Conservation (phyloP, 2,888 invertebrate genomes). For the Villa cingulata region DNA sequence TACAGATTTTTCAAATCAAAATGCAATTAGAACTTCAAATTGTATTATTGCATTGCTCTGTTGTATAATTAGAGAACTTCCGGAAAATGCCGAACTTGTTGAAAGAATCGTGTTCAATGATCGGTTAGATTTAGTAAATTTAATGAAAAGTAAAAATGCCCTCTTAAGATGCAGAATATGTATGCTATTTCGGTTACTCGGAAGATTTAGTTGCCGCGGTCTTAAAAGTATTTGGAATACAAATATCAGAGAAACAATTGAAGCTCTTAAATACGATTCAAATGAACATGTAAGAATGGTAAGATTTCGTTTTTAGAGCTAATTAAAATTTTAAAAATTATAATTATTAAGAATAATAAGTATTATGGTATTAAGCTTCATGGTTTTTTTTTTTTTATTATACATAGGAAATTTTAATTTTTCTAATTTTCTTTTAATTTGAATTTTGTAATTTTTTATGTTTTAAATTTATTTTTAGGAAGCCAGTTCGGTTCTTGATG, state of each 20-base stretch:
- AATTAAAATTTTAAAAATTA: background rate
- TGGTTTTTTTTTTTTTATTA: too few relatives aligned
- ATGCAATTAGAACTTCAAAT: slow-evolving; percentile 42
- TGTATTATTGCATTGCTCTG: slow-evolving; percentile 61
- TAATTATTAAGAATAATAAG: background rate
- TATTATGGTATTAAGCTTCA: background rate
- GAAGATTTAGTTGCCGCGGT: slow-evolving; percentile 51
- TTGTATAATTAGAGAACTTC: slow-evolving; percentile 55
- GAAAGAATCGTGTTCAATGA: slow-evolving; percentile 51
- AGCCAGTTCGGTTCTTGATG: slow-evolving; percentile 29
- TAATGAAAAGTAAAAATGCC: slow-evolving; percentile 45
- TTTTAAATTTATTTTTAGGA: slow-evolving; percentile 21
- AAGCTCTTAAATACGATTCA: slow-evolving; percentile 25
- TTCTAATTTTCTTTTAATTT: background rate
- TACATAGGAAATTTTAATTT: background rate
- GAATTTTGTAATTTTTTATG: background rate
- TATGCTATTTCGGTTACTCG: slow-evolving; percentile 54
- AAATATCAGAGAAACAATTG: slow-evolving; percentile 24
- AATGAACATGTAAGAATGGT: slow-evolving; percentile 23
- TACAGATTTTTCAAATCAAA: slow-evolving; percentile 24
- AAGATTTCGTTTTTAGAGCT: slow-evolving; percentile 2
- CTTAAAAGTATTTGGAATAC: slow-evolving; percentile 36
- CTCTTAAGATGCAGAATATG: slow-evolving; percentile 51
- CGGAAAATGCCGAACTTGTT: slow-evolving; percentile 62
- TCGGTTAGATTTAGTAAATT: slow-evolving; percentile 40